Percentiles rank a stretch among this genome's conserved stretches.
phyloP scores from a whole-genome alignment of 37 sponge, comb jelly and placozoan species.

The Halisarca cf. caerulea region DNA sequence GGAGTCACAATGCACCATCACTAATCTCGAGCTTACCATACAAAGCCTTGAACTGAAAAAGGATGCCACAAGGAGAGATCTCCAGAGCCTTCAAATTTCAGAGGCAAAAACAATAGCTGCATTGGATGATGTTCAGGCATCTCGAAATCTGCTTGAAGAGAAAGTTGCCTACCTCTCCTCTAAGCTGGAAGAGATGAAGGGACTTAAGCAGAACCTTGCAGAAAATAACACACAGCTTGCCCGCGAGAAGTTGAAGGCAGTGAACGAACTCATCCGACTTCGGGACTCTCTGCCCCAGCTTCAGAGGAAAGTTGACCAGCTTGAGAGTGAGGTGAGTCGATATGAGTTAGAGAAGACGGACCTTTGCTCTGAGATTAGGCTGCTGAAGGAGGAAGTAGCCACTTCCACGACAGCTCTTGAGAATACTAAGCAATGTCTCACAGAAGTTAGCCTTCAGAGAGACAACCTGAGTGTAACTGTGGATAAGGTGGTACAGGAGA shows the following conservation, averaged over 20 bases:
- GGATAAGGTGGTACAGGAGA: conserved; percentile 64
- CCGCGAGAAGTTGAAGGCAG: conserved; percentile 12
- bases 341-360: background rate
- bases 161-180: conserved; percentile 37
- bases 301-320: conserved; percentile 37
- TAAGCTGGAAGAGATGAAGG: conserved; percentile 37
- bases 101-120: conserved; percentile 27
- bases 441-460: conserved; percentile 61
- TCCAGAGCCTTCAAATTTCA: conserved; percentile 16
- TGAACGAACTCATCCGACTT: conserved; percentile 47
- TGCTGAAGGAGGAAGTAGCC: conserved; percentile 37
- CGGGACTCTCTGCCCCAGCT: conserved; percentile 16
- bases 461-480: conserved; percentile 53
- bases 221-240: conserved; percentile 32
- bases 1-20: background rate
- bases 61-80: conserved; percentile 21
- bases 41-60: conserved; percentile 52
- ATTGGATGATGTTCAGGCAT: conserved; percentile 29
- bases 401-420: conserved; percentile 45
- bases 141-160: conserved; percentile 40
- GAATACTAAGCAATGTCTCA: conserved; percentile 44
- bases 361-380: conserved; percentile 7
- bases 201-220: conserved; percentile 33
- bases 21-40: background rate
- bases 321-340: conserved; percentile 34